phyloP scores from a whole-genome alignment of 37 sponge, comb jelly and placozoan species.

The Ephydatia muelleri region DNA sequence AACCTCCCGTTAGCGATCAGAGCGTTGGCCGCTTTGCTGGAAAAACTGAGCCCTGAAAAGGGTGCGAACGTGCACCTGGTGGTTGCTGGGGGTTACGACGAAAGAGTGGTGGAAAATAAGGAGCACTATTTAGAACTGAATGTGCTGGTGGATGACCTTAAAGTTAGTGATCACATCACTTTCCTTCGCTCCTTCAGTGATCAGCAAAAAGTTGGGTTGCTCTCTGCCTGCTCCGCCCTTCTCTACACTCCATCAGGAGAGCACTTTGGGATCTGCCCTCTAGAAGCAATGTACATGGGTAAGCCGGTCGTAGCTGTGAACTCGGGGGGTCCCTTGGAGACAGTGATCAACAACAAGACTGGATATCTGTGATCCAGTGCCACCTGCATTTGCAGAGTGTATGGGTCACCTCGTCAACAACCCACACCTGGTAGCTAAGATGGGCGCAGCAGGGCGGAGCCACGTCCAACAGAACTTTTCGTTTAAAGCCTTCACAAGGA shows the following conservation, averaged over 20 bases:
- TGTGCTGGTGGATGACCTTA: constrained; percentile 38
- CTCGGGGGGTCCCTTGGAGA: constrained; percentile 97
- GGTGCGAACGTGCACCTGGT: constrained; percentile 63
- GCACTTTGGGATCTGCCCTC: constrained; percentile 98
- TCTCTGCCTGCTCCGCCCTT: constrained; percentile 72
- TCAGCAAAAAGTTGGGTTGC: constrained; percentile 69
- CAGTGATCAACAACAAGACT: constrained; percentile 78
- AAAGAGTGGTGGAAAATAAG: constrained; percentile 88
- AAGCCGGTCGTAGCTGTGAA: constrained; percentile 94
- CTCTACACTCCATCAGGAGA: constrained; percentile 96
- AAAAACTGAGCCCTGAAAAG: constrained; percentile 22
- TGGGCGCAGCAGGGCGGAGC: constrained; percentile 69
- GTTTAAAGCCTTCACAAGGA: constrained; percentile 75
- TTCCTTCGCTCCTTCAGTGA: constrained; percentile 89
- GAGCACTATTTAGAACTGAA: constrained; percentile 85
- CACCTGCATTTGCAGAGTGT: constrained; percentile 70
- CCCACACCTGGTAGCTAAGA: not conserved
- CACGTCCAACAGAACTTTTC: constrained; percentile 84
- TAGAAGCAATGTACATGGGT: constrained; percentile 96
- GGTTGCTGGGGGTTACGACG: constrained; percentile 98
- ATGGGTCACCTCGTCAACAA: constrained; percentile 60
- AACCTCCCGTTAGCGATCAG: constrained; percentile 85
- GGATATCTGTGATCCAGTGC: constrained; percentile 84
- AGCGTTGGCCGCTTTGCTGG: constrained; percentile 59
- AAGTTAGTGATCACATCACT: constrained; percentile 63